Percentiles rank a stretch among this genome's conserved stretches.
Evolutionary conservation across 2,113 vertebrate species (phyloP).

Genomic region (Xenotilapia caudafasciata): DNA sequence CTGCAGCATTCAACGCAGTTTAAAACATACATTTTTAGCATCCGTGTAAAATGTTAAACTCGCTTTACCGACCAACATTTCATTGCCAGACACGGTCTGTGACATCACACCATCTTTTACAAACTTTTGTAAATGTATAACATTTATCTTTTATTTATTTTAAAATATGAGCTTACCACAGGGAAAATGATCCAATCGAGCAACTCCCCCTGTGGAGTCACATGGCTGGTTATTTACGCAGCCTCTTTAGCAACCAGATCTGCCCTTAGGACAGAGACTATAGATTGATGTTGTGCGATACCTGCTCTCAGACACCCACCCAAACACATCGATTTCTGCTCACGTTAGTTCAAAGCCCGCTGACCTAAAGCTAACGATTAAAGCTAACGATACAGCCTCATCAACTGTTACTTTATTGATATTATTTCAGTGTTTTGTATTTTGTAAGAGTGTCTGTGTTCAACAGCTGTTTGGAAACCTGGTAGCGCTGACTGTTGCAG

Average conservation of each 20-base stretch:
- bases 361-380: neutral
- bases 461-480: neutral
- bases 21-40: neutral
- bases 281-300: constrained; percentile 12
- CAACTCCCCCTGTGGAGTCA: neutral
- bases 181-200: neutral
- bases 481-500: constrained; percentile 10
- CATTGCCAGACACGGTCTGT: neutral
- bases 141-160: neutral
- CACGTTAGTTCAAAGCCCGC: neutral
- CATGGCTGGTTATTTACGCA: neutral
- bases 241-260: neutral
- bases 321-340: constrained; percentile 24
- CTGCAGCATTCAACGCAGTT: neutral
- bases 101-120: neutral
- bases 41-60: neutral
- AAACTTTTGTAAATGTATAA: neutral
- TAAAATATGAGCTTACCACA: neutral
- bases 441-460: neutral
- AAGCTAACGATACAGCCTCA: neutral
- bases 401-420: neutral
- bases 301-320: neutral
- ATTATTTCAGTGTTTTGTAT: neutral
- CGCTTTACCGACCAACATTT: neutral
- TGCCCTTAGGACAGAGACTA: neutral